Conservation (phyloP, 30 jellyfish, hydroid and myxozoan species). For the Hydra vulgaris region DNA sequence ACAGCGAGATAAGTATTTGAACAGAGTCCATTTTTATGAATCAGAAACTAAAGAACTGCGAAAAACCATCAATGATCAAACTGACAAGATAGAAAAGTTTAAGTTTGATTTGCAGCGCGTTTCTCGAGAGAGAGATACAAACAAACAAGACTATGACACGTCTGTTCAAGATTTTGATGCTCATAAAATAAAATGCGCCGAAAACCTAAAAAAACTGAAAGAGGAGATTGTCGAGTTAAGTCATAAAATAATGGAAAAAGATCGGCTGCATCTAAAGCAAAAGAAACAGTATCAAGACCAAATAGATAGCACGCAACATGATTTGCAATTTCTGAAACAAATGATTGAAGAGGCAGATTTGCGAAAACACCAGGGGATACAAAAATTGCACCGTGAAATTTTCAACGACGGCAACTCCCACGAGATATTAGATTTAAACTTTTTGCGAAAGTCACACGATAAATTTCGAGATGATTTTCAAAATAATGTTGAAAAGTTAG, state of each 20-base stretch:
- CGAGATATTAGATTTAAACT: conserved; percentile 40
- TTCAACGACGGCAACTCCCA: conserved; percentile 15
- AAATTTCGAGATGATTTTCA: conserved; percentile 73
- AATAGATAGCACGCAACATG: conserved; percentile 69
- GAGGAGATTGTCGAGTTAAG: conserved; percentile 77
- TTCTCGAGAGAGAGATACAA: conserved; percentile 49
- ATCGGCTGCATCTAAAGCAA: conserved; percentile 72
- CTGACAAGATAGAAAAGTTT: conserved; percentile 54
- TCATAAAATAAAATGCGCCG: conserved; percentile 60
- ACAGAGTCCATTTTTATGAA: conserved; percentile 33
- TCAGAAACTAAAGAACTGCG: conserved; percentile 47
- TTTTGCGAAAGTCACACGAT: conserved; percentile 54
- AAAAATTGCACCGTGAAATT: background rate
- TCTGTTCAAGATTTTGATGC: conserved; percentile 53
- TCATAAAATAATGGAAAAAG: conserved; percentile 65
- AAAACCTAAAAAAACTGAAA: conserved; percentile 42
- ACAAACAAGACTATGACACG: conserved; percentile 33
- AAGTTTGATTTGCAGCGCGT: conserved; percentile 54
- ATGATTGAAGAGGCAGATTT: conserved; percentile 26
- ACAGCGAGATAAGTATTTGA: conserved; percentile 12
- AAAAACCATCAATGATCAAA: conserved; percentile 32
- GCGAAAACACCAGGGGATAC: background rate
- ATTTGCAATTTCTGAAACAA: conserved; percentile 56
- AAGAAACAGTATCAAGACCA: conserved; percentile 78
- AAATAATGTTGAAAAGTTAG: conserved; percentile 61